Evolutionary conservation across 2,797 vertebrate genomes (phyloP).

Genomic region (Meriones psammophilus): DNA sequence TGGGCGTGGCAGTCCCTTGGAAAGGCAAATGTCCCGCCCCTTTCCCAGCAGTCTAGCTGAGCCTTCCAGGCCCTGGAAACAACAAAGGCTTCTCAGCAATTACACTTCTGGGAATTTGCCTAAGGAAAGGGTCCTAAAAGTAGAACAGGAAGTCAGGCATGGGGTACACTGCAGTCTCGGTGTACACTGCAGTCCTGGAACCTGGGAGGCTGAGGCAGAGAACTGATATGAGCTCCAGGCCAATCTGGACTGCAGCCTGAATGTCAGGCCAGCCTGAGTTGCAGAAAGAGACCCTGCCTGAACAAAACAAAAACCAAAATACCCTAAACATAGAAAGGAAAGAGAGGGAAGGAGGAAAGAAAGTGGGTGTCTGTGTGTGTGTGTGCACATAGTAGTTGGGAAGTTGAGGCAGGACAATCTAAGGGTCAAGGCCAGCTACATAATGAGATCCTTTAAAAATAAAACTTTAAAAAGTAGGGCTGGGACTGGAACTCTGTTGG

Average conservation of each 20-base stretch:
- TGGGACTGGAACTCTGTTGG: not conserved
- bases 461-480: not conserved
- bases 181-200: not conserved
- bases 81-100: not conserved
- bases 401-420: not conserved
- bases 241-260: not conserved
- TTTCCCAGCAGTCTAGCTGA: not conserved
- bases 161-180: not conserved
- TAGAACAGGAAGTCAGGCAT: not conserved
- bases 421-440: not conserved
- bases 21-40: not conserved
- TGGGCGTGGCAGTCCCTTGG: not conserved
- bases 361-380: not conserved
- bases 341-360: not conserved
- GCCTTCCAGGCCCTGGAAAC: not conserved
- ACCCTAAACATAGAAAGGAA: not conserved
- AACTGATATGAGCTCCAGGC: not conserved
- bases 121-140: not conserved
- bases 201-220: not conserved
- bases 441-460: not conserved
- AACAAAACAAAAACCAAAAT: not conserved
- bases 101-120: slow-evolving; percentile 54
- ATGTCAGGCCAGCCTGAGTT: not conserved
- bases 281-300: not conserved
- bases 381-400: not conserved